Percentiles rank a stretch among this genome's conserved stretches.
Evolutionary conservation across 2,797 vertebrate species (phyloP).

Genomic region (Vipera latastei): DNA sequence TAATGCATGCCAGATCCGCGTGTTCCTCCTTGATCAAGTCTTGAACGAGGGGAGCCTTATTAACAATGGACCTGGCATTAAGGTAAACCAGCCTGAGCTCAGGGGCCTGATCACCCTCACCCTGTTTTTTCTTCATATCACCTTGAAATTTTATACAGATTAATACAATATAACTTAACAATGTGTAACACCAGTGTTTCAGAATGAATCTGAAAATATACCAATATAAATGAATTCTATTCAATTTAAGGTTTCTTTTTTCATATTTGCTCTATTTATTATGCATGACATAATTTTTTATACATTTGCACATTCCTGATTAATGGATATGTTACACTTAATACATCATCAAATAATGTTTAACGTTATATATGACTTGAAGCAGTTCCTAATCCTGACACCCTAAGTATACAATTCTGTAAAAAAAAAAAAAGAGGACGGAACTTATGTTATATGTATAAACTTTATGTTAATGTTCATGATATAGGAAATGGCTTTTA

Average conservation of each 20-base stretch:
- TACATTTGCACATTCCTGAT: constrained; percentile 35
- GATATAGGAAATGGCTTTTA: constrained; percentile 3
- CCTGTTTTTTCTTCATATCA: background rate
- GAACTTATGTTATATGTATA: background rate
- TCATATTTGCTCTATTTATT: constrained; percentile 30
- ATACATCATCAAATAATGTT: background rate
- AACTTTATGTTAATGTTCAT: background rate
- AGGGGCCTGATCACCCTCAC: too few species aligned
- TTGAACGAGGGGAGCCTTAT: too few species aligned
- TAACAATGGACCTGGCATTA: too few species aligned
- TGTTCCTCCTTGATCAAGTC: too few species aligned
- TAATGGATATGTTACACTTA: constrained; percentile 6
- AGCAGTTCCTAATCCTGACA: background rate
- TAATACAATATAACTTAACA: background rate
- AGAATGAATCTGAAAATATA: constrained; percentile 24
- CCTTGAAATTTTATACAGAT: background rate
- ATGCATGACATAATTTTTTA: constrained; percentile 31
- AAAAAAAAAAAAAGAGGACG: background rate
- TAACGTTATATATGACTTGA: background rate
- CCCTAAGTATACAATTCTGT: background rate
- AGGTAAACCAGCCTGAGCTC: too few species aligned
- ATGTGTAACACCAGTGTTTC: background rate
- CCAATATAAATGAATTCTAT: constrained; percentile 27
- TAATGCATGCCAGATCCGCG: too few species aligned
- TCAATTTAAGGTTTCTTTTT: constrained; percentile 16